These are phyloP conservation scores for Druceiella hillmani DNA, from an alignment of 2,888 invertebrate species.

Conservation along the genomic window DNA sequence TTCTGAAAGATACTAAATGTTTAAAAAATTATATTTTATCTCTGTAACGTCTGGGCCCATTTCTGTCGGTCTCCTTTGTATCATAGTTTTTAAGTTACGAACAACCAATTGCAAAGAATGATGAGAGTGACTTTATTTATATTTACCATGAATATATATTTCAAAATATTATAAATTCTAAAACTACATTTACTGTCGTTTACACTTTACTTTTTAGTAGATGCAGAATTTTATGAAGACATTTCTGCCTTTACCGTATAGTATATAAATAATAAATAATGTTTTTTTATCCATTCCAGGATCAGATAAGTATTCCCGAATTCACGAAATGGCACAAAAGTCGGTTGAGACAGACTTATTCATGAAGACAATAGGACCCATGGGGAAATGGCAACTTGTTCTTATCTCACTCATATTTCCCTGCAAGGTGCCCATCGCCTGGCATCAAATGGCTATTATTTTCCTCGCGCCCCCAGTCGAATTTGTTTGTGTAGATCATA, in stretches of 20 bases:
- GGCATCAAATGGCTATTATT: conserved; percentile 61
- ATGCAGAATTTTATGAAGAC: too few species aligned
- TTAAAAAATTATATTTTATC: too few species aligned
- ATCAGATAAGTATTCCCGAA: not conserved
- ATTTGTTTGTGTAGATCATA: conserved; percentile 34
- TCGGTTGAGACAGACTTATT: conserved; percentile 39
- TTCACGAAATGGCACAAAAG: not conserved
- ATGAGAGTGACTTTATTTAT: too few species aligned
- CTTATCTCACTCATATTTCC: conserved; percentile 52
- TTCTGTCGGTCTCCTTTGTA: too few species aligned
- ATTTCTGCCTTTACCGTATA: too few species aligned
- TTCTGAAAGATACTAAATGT: too few species aligned
- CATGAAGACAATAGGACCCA: conserved; percentile 51
- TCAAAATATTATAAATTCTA: not conserved
- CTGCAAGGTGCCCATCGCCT: conserved; percentile 59
- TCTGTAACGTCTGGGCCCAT: too few species aligned
- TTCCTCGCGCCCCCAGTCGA: conserved; percentile 54
- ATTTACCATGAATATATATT: not conserved
- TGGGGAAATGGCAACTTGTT: conserved; percentile 57
- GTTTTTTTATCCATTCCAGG: not conserved
- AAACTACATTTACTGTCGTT: too few species aligned
- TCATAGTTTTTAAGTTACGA: too few species aligned
- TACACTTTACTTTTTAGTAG: too few species aligned
- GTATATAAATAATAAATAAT: too few species aligned
- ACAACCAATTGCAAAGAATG: too few species aligned